Evolutionary conservation across 2,113 vertebrate species (phyloP), one percentile per base, ranked within the genome.

Genomic region (Apodemus speciosus): DNA sequence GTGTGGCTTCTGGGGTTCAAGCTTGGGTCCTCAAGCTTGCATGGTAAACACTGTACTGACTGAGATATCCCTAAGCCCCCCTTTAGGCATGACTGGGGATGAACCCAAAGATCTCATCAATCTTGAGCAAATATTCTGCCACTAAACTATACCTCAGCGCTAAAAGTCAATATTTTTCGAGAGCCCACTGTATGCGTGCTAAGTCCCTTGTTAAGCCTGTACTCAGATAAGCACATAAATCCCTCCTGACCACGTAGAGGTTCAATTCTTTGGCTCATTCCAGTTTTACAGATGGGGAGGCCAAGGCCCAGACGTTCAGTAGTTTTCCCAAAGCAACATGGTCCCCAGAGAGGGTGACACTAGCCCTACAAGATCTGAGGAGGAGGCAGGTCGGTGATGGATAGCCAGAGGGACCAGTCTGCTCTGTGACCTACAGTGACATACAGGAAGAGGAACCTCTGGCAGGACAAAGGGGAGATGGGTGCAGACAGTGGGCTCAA

Each of bases 361-460:
- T 18, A 40, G 5, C 53, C 35, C 32, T 35, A 16, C 0, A 3
- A 58, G 85, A 76, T 25, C 69, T n/a, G 27, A 9, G 40, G 23
- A 56, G 60, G 58, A 64, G 40, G 27, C 30, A 25, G 49, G 60
- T 49, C 46, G 43, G 16, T 49, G 62, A 68, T 62, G 38, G 89
- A 58, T 13, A 38, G 9, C 23, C 56, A 23, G 58, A n/a, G 20
- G 18, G 9, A 6, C 72, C 49, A 27, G 93, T 64, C 86, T 89
- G 92, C 80, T 91, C 89, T 95, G 85, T 93, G 92, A 95, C 93
- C 84, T 58, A 62, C 89, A 88, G 86, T 38, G 75, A 92, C 91
- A 92, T 86, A 49, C 2, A 0, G 76, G 89, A 97, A 97, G 92
- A 95, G 95, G 97, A 97, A 97, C 69, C 94, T 92, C 56, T 51